Evolutionary conservation across 2,113 vertebrate genomes (phyloP), one percentile per base, ranked within the genome.

Genomic region (Tenrec ecaudatus): DNA sequence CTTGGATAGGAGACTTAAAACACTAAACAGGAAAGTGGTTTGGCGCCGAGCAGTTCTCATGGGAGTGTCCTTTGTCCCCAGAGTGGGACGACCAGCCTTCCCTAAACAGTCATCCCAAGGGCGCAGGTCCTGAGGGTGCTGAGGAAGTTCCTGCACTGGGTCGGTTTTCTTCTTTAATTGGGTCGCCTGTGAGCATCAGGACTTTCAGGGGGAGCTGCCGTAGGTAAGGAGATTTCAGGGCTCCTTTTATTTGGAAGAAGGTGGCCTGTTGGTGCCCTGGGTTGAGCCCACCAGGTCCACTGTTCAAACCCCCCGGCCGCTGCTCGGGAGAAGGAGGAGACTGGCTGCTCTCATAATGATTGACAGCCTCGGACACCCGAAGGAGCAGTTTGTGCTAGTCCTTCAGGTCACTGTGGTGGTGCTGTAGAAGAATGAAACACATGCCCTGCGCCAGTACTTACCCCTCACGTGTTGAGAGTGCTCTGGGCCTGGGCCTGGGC

Each of bases 111-210:
- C 90, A 84, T 4, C 73, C 31, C 12, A 38, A 76, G 73, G 79
- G 36, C 60, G 36, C 79, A 87, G 47, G n/a, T 82, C 79, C 64
- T 68, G 92, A 85, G 91, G 68, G 81, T 64, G 82, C 58, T 80
- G 86, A 38, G 82, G 43, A 75, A 40, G 71, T 76, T 36, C 12
- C 12, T 47, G 53, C 33, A 22, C 66, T 60, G 19, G 53, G 64
- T 71, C n/a, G 19, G 12, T 38, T 86, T 81, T 84, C 58, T 29
- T 47, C 47, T 84, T 27, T 69, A 80, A 79, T 79, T 71, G 90
- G 91, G 73, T 81, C 81, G 15, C 17, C 3, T 22, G 29, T 0
- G 22, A 64, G 86, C 47, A 2, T 31, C 73, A n/a, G 91, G 57
- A 47, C 80, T 92, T 94, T 82, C 47, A 17, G 40, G 79, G 82